A percentile compares a stretch with the other conserved stretches of the same genome.
phyloP scores from a whole-genome alignment of 2,888 invertebrate species.

The Heteropelma amictum region DNA sequence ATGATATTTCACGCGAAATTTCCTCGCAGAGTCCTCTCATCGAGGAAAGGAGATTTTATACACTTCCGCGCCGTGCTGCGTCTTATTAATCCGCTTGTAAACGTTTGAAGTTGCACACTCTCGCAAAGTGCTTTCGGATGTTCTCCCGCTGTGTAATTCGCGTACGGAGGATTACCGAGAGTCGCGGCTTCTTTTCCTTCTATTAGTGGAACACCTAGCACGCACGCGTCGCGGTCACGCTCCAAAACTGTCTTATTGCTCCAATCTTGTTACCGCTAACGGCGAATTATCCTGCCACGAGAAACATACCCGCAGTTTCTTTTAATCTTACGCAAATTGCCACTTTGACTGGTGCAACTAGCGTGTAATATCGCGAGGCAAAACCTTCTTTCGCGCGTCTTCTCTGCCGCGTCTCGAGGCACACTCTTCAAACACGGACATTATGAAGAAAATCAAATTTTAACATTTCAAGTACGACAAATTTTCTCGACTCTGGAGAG shows the following conservation, averaged over 20 bases:
- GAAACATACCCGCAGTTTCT: slow-evolving; percentile 59
- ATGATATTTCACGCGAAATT: slow-evolving; percentile 16
- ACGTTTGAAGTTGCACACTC: slow-evolving; percentile 33
- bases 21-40: slow-evolving; percentile 16
- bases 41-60: slow-evolving; percentile 32
- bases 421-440: too few species aligned
- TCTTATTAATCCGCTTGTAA: slow-evolving; percentile 25
- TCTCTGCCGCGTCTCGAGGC: too few species aligned
- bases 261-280: slow-evolving; percentile 74
- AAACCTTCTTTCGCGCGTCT: too few species aligned
- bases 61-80: slow-evolving; percentile 55
- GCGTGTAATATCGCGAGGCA: too few species aligned
- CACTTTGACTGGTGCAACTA: slow-evolving; percentile 30
- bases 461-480: too few species aligned
- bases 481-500: too few species aligned
- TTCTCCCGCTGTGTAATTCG: slow-evolving; percentile 17
- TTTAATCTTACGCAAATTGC: slow-evolving; percentile 55
- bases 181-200: slow-evolving; percentile 53
- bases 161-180: not conserved
- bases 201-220: slow-evolving; percentile 65
- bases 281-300: slow-evolving; percentile 64
- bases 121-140: slow-evolving; percentile 9
- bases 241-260: slow-evolving; percentile 76
- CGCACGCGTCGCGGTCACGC: slow-evolving; percentile 70
- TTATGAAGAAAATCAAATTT: too few species aligned